These are phyloP conservation scores for Caenorhabditis plicata DNA, from an alignment of 2,888 invertebrate genomes.

Conservation along the genomic window DNA sequence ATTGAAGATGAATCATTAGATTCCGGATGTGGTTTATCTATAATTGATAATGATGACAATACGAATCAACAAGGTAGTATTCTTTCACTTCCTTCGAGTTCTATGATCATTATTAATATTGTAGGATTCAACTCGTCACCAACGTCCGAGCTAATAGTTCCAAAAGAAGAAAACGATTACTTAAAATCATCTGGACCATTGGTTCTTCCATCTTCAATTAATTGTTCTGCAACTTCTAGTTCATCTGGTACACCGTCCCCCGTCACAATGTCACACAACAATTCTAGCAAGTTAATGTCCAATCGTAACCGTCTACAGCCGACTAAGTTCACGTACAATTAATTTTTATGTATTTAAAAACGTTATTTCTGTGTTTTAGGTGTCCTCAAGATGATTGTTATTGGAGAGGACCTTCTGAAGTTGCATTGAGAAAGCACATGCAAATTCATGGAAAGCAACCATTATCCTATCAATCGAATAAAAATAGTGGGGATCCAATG, in stretches of 20 bases:
- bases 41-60: conserved; percentile 4
- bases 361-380: conserved; percentile 14
- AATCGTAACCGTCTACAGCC: conserved; percentile 17
- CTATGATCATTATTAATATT: too few species aligned
- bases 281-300: conserved; percentile 8
- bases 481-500: conserved; percentile 2
- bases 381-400: conserved; percentile 41
- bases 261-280: conserved; percentile 1
- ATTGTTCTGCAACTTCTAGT: not conserved
- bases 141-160: not conserved
- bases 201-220: not conserved
- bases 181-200: conserved; percentile 23
- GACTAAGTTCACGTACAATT: conserved; percentile 9
- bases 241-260: not conserved
- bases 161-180: conserved; percentile 15
- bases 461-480: conserved; percentile 3
- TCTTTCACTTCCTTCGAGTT: too few species aligned
- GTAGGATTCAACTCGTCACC: not conserved
- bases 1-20: conserved; percentile 8
- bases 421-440: conserved; percentile 35
- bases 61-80: too few species aligned
- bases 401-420: conserved; percentile 34
- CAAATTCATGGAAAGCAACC: conserved; percentile 22
- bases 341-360: not conserved
- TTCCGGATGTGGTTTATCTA: not conserved